Base-by-base conservation (phyloP, 2,888 invertebrate genomes). In the Cristatella mucedo region DNA sequence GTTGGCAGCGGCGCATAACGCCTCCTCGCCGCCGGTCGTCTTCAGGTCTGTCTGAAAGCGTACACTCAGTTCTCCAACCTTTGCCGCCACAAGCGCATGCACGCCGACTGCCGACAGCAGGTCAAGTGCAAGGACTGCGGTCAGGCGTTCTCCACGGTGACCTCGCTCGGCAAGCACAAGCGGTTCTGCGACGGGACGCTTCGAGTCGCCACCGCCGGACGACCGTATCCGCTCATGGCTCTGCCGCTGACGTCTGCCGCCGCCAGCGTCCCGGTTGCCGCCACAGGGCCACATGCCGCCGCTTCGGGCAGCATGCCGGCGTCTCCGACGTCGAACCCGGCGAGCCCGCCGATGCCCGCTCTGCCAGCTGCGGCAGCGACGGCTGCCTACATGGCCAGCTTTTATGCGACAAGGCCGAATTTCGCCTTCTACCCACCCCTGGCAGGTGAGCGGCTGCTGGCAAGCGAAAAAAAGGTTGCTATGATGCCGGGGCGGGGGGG, bases 61-160 rank as follows among this genome's bases (percentile, higher is more conserved):
- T 97, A 97, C 71, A 97, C 97, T 2, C 97, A 97, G 71, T 97
- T 97, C 68, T 95, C 93, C 29, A 99, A 97, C 67, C 74, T 99
- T 58, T 97, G 97, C 63, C 81, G 97, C n/a, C 97, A 97, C 71
- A 91, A 87, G 63, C 84, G 95, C 42, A 93, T 95, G 87, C 97
- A 97, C 73, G 79, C 82, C 40, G 82, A 85, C 61, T 95, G 93
- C 66, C 80, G 87, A 55, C 81, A 81, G 68, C 80, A 63, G 51
- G 83, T 85, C 59, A 87, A 86, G 71, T 95, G 93, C 69, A 77
- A 74, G 56, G 87, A 89, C 74, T 95, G 93, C 62, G 80, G 81
- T 20, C 85, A 89, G 61, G 79, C 82, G 22, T 95, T 93, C 69
- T 80, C 80, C 42, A 87, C 89, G 1, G 79, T 80, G 43, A 84